A percentile compares a stretch with the other conserved stretches of the same genome.
Evolutionary conservation across 2,797 vertebrate species (phyloP).

Genomic region (Ataeniobius toweri): DNA sequence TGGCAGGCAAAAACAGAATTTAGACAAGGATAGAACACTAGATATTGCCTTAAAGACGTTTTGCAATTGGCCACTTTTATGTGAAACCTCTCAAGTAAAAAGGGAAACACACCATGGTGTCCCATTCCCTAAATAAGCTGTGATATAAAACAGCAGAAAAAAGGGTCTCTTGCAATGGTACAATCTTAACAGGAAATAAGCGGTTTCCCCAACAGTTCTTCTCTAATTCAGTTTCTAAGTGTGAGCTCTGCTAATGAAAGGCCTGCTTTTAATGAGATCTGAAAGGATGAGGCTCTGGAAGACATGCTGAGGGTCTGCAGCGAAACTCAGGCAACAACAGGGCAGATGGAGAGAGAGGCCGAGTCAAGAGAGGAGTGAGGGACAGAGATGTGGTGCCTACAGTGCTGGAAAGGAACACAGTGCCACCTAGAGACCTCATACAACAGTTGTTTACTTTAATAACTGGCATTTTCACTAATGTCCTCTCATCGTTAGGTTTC

Average conservation of each 20-base stretch:
- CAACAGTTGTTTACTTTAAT: conserved; percentile 26
- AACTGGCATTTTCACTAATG: neutral
- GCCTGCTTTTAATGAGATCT: conserved; percentile 48
- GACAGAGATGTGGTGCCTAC: conserved; percentile 18
- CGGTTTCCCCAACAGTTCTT: conserved; percentile 60
- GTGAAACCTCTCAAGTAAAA: conserved; percentile 17
- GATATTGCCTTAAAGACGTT: neutral
- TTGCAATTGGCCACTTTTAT: neutral
- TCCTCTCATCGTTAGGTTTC: neutral
- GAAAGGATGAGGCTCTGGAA: conserved; percentile 55
- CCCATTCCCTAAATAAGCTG: conserved; percentile 25
- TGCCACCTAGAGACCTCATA: conserved; percentile 79
- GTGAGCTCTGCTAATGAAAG: conserved; percentile 65
- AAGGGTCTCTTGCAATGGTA: conserved; percentile 36
- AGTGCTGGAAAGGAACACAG: conserved; percentile 77
- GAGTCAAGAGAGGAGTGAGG: neutral
- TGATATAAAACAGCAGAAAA: conserved; percentile 43
- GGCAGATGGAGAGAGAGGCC: neutral
- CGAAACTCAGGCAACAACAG: conserved; percentile 16
- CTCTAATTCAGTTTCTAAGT: conserved; percentile 38
- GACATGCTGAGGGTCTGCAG: conserved; percentile 53
- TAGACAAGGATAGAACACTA: neutral
- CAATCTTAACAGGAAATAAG: conserved; percentile 64
- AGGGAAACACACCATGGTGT: conserved; percentile 1
- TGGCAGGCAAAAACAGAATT: neutral